phyloP scores from a whole-genome alignment of 2,797 vertebrate genomes.

The Phylloscopus collybita region DNA sequence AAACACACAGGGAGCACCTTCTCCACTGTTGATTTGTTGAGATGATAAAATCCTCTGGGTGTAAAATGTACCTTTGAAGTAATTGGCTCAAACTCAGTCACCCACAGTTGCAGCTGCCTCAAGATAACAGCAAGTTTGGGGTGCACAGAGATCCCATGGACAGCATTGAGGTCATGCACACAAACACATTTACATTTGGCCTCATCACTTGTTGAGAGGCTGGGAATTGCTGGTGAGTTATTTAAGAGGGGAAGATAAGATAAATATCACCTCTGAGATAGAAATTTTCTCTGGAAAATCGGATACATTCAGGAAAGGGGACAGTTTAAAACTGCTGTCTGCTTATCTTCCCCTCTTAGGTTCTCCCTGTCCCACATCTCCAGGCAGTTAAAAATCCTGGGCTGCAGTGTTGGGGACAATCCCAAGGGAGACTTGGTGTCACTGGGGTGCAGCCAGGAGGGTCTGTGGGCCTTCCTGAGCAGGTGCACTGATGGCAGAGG shows the following conservation, averaged over 20 bases:
- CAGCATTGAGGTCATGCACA: accelerated
- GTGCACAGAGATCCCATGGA: neutral
- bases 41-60: neutral
- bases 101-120: neutral
- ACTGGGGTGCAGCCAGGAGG: accelerated
- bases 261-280: neutral
- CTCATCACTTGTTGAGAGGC: neutral
- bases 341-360: neutral
- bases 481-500: neutral
- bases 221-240: neutral
- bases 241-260: neutral
- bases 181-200: neutral
- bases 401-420: neutral
- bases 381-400: neutral
- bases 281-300: neutral
- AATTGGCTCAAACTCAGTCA: neutral
- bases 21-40: neutral
- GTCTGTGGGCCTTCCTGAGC: neutral
- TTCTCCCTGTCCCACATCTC: neutral
- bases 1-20: neutral
- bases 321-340: neutral
- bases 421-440: neutral
- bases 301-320: neutral
- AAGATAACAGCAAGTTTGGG: neutral
- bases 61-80: neutral